A percentile compares a stretch with the other conserved stretches of the same genome.
Evolutionary conservation across 1,140 invertebrate genomes (phyloP).

Genomic region (Bicyclus anynana): DNA sequence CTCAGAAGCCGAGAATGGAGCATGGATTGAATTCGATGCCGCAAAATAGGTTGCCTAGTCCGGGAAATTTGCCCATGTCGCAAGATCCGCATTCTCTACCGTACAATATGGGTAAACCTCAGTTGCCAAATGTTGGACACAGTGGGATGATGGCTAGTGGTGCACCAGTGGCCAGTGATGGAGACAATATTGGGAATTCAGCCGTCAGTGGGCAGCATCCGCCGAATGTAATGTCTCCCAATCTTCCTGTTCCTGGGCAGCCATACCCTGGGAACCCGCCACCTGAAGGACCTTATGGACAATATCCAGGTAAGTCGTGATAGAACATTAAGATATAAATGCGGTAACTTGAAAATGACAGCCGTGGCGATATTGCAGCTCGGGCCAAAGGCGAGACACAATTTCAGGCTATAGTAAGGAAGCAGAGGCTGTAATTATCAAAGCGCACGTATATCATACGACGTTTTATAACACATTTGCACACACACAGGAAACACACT

Average conservation of each 20-base stretch:
- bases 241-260: slow-evolving; percentile 23
- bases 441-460: no score
- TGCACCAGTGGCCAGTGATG: slow-evolving; percentile 19
- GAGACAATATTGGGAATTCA: background rate
- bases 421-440: no score
- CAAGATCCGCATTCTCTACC: slow-evolving; percentile 34
- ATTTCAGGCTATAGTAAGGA: no score
- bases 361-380: no score
- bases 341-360: no score
- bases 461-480: no score
- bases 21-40: slow-evolving; percentile 11
- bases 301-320: slow-evolving; percentile 57
- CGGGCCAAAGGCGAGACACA: no score
- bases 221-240: slow-evolving; percentile 24
- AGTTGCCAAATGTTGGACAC: slow-evolving; percentile 32
- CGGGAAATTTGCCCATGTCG: slow-evolving; percentile 21
- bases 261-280: slow-evolving; percentile 37
- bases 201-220: slow-evolving; percentile 14
- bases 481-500: no score
- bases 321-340: no score
- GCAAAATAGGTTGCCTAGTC: slow-evolving; percentile 18
- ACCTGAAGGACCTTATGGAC: slow-evolving; percentile 47
- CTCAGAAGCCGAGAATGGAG: slow-evolving; percentile 34
- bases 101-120: slow-evolving; percentile 30
- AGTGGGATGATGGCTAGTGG: slow-evolving; percentile 24